Percentiles rank a stretch among this genome's conserved stretches.
Conservation (phyloP, 2,888 invertebrate species). For the Cataglyphis albicans region DNA sequence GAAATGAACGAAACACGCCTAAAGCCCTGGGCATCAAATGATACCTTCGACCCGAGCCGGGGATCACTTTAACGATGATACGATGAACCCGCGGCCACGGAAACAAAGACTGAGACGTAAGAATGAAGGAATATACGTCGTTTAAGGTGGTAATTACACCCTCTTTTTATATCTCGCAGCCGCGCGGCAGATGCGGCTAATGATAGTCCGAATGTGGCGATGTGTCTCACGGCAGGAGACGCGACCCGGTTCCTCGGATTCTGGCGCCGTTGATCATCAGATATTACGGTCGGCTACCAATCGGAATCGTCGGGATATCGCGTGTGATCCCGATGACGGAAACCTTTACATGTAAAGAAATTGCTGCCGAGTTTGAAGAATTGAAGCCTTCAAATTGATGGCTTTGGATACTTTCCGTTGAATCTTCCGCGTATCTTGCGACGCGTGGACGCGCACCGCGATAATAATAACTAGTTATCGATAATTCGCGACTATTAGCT, state of each 20-base stretch:
- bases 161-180: slow-evolving; percentile 71
- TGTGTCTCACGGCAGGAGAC: slow-evolving; percentile 77
- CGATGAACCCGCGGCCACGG: slow-evolving; percentile 77
- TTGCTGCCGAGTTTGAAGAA: slow-evolving; percentile 18
- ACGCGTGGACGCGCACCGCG: slow-evolving; percentile 27
- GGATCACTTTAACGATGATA: slow-evolving; percentile 77
- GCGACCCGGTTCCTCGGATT: slow-evolving; percentile 69
- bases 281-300: slow-evolving; percentile 65
- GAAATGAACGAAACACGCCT: slow-evolving; percentile 36
- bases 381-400: slow-evolving; percentile 19
- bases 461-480: slow-evolving; percentile 31
- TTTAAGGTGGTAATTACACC: slow-evolving; percentile 79
- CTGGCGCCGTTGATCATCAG: slow-evolving; percentile 73
- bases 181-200: slow-evolving; percentile 83
- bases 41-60: slow-evolving; percentile 65
- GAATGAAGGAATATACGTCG: slow-evolving; percentile 80
- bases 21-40: slow-evolving; percentile 57
- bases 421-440: slow-evolving; percentile 17
- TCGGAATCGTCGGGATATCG: slow-evolving; percentile 44
- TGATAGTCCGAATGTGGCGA: slow-evolving; percentile 82
- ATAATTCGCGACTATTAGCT: slow-evolving; percentile 39
- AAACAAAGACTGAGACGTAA: slow-evolving; percentile 78
- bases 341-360: neutral
- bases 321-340: slow-evolving; percentile 49
- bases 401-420: slow-evolving; percentile 10